phyloP scores from a whole-genome alignment of 2,888 invertebrate species.

The Trypoxylon attenuatum region DNA sequence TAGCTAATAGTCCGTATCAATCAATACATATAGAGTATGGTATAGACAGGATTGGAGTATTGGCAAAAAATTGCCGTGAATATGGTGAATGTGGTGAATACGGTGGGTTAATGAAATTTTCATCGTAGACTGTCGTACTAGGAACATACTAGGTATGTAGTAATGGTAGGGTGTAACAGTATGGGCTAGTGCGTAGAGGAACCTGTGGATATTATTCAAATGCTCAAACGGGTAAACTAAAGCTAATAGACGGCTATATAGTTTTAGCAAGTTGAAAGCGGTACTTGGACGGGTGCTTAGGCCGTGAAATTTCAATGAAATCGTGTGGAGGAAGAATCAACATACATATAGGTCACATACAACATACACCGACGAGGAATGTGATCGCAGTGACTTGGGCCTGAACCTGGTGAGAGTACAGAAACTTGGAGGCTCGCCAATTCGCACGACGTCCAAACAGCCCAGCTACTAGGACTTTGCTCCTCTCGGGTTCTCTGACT shows the following conservation, averaged over 20 bases:
- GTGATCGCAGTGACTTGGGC: constrained; percentile 38
- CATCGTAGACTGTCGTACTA: no score
- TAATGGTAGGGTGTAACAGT: no score
- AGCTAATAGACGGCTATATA: no score
- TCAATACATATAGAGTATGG: no score
- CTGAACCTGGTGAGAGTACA: constrained; percentile 39
- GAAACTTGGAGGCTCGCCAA: constrained; percentile 58
- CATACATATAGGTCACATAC: constrained; percentile 12
- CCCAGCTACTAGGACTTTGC: constrained; percentile 49
- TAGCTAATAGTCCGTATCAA: neutral
- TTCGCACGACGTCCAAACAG: constrained; percentile 55
- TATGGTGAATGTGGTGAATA: no score
- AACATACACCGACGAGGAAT: constrained; percentile 41
- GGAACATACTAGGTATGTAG: no score
- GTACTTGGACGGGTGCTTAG: neutral
- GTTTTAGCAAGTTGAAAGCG: constrained; percentile 15
- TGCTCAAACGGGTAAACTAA: neutral
- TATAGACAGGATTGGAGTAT: no score
- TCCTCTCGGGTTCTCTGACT: constrained; percentile 52
- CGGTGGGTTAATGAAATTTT: no score
- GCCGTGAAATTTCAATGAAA: constrained; percentile 19
- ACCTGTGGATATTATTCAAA: neutral
- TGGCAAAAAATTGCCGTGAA: no score
- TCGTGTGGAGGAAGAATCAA: constrained; percentile 26
- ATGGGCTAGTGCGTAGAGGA: no score